Evolutionary conservation across 37 sponge, comb jelly and placozoan species (phyloP).

Genomic region (Aplysina aerophoba): DNA sequence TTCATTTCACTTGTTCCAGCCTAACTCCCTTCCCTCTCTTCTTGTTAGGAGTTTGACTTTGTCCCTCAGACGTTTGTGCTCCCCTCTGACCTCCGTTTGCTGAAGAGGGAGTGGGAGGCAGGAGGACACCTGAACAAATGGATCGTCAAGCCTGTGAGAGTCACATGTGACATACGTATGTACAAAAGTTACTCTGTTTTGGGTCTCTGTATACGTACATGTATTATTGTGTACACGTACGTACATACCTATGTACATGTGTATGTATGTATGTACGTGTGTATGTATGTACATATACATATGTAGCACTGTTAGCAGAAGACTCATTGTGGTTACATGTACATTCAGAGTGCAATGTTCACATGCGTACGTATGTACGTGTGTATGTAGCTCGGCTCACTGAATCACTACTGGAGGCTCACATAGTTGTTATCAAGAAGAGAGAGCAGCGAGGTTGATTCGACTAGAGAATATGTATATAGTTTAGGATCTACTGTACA

Average conservation of each 20-base stretch:
- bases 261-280: neutral
- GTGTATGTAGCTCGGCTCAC: too few relatives aligned
- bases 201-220: neutral
- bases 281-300: neutral
- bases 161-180: neutral
- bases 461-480: too few relatives aligned
- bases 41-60: constrained; percentile 84
- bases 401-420: too few relatives aligned
- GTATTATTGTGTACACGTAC: neutral
- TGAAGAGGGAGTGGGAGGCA: constrained; percentile 87
- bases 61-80: constrained; percentile 93
- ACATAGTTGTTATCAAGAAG: too few relatives aligned
- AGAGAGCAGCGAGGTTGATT: too few relatives aligned
- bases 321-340: neutral
- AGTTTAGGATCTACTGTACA: too few relatives aligned
- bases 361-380: constrained; percentile 14
- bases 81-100: constrained; percentile 68
- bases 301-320: neutral
- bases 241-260: neutral
- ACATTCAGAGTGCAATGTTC: neutral
- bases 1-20: neutral
- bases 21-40: neutral
- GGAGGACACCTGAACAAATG: constrained; percentile 81
- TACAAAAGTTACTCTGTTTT: neutral
- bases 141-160: constrained; percentile 91